Evolutionary conservation across 2,888 invertebrate genomes (phyloP).

Genomic region (Aricia artaxerxes): DNA sequence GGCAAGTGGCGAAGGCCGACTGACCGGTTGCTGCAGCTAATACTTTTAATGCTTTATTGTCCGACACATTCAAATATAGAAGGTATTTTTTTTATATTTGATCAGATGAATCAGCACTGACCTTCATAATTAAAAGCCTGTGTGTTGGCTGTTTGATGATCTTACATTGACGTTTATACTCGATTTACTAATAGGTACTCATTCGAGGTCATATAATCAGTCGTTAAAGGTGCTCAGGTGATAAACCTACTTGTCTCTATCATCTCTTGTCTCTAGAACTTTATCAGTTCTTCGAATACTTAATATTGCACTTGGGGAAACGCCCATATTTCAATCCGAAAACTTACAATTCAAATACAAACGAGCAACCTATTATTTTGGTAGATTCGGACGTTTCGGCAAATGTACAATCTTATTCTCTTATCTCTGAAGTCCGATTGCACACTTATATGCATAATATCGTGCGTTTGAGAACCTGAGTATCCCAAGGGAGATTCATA

Average conservation of each 20-base stretch:
- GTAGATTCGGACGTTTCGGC: no score
- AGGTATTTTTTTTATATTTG: not conserved
- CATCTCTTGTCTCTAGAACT: not conserved
- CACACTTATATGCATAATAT: no score
- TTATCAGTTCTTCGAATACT: not conserved
- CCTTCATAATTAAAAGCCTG: not conserved
- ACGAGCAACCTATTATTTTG: no score
- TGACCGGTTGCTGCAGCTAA: slow-evolving; percentile 52
- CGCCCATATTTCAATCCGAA: not conserved
- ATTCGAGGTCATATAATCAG: not conserved
- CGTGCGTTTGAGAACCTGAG: no score
- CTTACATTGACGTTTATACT: not conserved
- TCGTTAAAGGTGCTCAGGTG: not conserved
- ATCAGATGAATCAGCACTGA: not conserved
- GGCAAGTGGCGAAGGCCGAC: slow-evolving; percentile 68
- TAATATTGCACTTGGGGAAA: not conserved
- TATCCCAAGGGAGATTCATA: no score
- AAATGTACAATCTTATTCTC: no score
- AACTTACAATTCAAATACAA: no score
- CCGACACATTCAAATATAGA: not conserved
- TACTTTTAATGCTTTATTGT: slow-evolving; percentile 1
- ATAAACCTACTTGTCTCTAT: not conserved
- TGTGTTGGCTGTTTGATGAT: not conserved
- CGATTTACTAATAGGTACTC: not conserved
- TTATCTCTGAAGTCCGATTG: no score